phyloP scores from a whole-genome alignment of 2,113 vertebrate genomes.

The Malaclemys terrapin region DNA sequence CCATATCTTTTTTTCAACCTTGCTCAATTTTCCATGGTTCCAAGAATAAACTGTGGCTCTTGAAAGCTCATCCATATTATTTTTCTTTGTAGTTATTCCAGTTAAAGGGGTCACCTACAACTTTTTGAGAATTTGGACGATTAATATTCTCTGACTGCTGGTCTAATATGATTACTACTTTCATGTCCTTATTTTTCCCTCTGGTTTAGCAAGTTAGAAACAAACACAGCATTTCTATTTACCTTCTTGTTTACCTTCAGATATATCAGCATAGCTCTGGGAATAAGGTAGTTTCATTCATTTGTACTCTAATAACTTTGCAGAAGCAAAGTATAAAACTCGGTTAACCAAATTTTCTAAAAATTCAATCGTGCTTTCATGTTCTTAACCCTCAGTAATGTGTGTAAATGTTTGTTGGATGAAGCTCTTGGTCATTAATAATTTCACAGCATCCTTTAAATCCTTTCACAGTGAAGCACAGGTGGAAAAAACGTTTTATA shows the following conservation, averaged over 20 bases:
- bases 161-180: conserved; percentile 27
- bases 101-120: conserved; percentile 52
- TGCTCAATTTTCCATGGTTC: conserved; percentile 48
- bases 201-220: neutral
- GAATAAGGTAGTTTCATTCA: neutral
- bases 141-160: conserved; percentile 32
- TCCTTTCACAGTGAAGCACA: neutral
- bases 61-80: conserved; percentile 45
- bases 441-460: neutral
- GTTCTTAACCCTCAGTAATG: neutral
- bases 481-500: neutral
- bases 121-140: neutral
- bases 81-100: conserved; percentile 67
- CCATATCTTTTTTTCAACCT: conserved; percentile 32
- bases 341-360: neutral
- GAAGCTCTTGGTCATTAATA: neutral
- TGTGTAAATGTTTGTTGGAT: neutral
- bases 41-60: conserved; percentile 50
- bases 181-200: neutral
- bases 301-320: neutral
- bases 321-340: neutral
- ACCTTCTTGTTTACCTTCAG: conserved; percentile 10
- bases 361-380: neutral
- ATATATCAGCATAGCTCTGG: neutral
- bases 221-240: neutral